Conservation (phyloP, 2,888 invertebrate species). For the Hirtodrosophila confusa region DNA sequence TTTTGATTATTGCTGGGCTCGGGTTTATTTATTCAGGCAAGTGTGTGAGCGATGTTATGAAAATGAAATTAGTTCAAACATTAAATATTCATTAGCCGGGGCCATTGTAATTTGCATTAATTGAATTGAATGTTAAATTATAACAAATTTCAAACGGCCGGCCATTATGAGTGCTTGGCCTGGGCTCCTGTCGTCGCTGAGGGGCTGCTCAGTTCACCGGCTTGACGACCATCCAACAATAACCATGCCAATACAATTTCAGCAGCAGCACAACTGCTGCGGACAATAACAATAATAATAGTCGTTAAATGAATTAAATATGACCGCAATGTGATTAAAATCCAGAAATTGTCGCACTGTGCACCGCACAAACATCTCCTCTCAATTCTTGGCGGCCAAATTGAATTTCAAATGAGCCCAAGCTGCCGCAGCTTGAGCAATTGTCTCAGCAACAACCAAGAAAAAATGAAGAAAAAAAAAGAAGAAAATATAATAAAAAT, state of each 20-base stretch:
- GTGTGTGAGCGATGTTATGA: conserved; percentile 54
- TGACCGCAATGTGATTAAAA: conserved; percentile 76
- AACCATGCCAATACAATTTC: conserved; percentile 42
- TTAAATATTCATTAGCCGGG: conserved; percentile 78
- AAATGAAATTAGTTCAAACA: conserved; percentile 78
- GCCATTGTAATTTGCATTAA: conserved; percentile 77
- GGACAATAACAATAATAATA: conserved; percentile 72
- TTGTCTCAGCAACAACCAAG: background rate
- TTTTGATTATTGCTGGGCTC: conserved; percentile 2
- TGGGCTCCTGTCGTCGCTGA: conserved; percentile 18
- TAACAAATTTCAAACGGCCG: conserved; percentile 51
- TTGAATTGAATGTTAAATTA: conserved; percentile 81
- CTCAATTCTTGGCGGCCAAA: conserved; percentile 47
- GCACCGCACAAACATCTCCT: conserved; percentile 40
- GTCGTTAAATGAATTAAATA: conserved; percentile 74
- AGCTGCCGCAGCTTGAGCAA: background rate
- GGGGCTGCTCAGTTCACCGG: conserved; percentile 3
- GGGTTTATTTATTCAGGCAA: conserved; percentile 24
- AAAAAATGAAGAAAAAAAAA: no score
- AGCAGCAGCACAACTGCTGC: conserved; percentile 18
- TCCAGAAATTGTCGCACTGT: conserved; percentile 68
- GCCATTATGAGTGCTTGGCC: conserved; percentile 44
- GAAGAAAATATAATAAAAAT: conserved; percentile 5
- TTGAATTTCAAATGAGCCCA: conserved; percentile 73
- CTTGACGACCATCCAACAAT: conserved; percentile 45